Evolutionary conservation across 2,113 vertebrate genomes (phyloP), one percentile per base, ranked within the genome.

Genomic region (Ochotona curzoniae): DNA sequence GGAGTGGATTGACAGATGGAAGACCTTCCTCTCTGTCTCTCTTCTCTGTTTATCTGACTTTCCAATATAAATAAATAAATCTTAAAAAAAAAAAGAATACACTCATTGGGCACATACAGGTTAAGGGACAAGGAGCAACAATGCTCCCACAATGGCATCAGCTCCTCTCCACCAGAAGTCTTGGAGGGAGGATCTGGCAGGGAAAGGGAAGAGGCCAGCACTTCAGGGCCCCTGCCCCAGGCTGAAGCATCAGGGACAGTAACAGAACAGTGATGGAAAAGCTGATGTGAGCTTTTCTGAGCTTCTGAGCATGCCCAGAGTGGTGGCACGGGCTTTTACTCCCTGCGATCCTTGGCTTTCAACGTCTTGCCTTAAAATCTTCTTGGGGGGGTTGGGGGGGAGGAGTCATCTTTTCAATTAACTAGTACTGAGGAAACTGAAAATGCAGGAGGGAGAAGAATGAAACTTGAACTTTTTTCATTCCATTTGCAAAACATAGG

Each of bases 181-280:
- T 84, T 11, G 23, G 13, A 64, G n/a, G 23, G 61, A 26, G n/a
- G 1, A 0, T 76, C 25, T 64, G 32, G 7, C 1, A 12, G 49
- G 1, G 21, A 38, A 25, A 76, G 26, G 64, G 20, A 26, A 70
- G 32, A 30, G 15, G 25, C 4, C 3, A 0, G 5, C 1, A 8
- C n/a, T 44, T 44, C 38, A 44, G 38, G 38, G 54, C 54, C 54
- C 51, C 54, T 18, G 14, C 54, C 54, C 54, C 54, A n/a, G 60
- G 10, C 1, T 8, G 79, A 57, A 9, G 78, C 1, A 1, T 1
- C 71, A 60, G 0, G 8, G 0, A 26, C 20, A 35, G 7, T 1
- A 0, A 15, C 25, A 10, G 10, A 17, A 61, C 15, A 32, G 12
- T 1, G 1, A 2, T 26, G 10, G 13, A 20, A n/a, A 51, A 47